These are phyloP conservation scores for Gobionotothen gibberifrons DNA, from an alignment of 2,797 vertebrate species.

Conservation along the genomic window DNA sequence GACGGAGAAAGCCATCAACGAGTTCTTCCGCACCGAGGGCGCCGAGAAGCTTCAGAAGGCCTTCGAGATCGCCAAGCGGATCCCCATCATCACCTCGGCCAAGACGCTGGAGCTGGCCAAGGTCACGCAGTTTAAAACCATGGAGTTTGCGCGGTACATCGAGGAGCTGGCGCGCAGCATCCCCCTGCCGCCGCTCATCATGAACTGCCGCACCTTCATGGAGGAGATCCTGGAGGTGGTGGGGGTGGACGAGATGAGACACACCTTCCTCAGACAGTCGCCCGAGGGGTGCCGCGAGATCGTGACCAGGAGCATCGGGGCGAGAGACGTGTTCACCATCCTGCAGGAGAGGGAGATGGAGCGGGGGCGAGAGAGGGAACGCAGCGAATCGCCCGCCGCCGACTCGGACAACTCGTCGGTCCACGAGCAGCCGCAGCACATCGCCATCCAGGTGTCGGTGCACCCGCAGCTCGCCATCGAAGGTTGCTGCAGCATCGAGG, in stretches of 20 bases:
- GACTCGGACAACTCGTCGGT: slow-evolving; percentile 94
- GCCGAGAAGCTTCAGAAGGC: slow-evolving; percentile 98
- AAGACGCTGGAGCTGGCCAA: slow-evolving; percentile 99
- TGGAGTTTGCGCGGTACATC: slow-evolving; percentile 98
- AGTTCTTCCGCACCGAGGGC: slow-evolving; percentile 98
- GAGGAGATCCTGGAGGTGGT: slow-evolving; percentile 99
- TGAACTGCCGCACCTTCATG: slow-evolving; percentile 98
- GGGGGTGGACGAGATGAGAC: slow-evolving; percentile 95
- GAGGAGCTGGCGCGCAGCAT: slow-evolving; percentile 98
- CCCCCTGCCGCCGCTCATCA: slow-evolving; percentile 96
- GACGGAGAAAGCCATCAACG: slow-evolving; percentile 98
- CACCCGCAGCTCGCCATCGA: slow-evolving; percentile 85
- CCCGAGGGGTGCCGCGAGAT: slow-evolving; percentile 86
- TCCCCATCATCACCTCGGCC: slow-evolving; percentile 98
- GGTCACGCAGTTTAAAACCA: slow-evolving; percentile 99
- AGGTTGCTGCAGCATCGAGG: slow-evolving; percentile 81
- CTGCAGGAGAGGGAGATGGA: slow-evolving; percentile 84
- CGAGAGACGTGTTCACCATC: slow-evolving; percentile 89
- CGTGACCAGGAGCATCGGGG: slow-evolving; percentile 44
- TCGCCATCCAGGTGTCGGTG: slow-evolving; percentile 96
- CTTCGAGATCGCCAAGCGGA: slow-evolving; percentile 97
- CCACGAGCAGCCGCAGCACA: slow-evolving; percentile 94
- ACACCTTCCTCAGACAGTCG: slow-evolving; percentile 90
- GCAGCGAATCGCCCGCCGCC: slow-evolving; percentile 89
- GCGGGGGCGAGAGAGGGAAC: slow-evolving; percentile 81